These are phyloP conservation scores for Thecocarcelia acutangulata DNA, from an alignment of 2,888 invertebrate genomes.

Conservation along the genomic window DNA sequence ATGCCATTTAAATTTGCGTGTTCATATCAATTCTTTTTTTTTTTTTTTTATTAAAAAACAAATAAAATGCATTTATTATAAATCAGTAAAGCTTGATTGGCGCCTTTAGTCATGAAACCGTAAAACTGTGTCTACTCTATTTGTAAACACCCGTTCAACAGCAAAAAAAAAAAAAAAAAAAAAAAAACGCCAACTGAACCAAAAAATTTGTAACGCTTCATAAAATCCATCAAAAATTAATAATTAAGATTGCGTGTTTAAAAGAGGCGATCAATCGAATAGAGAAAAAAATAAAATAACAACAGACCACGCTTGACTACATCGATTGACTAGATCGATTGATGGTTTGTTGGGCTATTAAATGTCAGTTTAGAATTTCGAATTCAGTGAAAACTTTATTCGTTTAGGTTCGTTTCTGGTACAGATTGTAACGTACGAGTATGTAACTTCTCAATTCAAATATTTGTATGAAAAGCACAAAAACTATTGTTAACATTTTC, in stretches of 20 bases:
- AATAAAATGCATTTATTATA: conserved; percentile 16
- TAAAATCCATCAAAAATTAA: conserved; percentile 66
- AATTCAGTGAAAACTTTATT: conserved; percentile 25
- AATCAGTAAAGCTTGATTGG: conserved; percentile 63
- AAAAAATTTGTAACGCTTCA: conserved; percentile 65
- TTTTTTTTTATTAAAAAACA: too few species aligned
- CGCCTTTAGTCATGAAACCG: conserved; percentile 62
- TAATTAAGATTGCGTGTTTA: conserved; percentile 66
- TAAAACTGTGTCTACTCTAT: conserved; percentile 45
- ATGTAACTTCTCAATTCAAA: too few species aligned
- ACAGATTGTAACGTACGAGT: too few species aligned
- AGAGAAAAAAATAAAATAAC: conserved; percentile 25
- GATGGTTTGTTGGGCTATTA: conserved; percentile 43
- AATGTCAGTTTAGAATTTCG: conserved; percentile 45
- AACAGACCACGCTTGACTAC: conserved; percentile 55
- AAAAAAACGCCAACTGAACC: background rate
- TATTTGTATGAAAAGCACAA: too few species aligned
- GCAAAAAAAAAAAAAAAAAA: background rate
- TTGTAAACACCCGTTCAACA: conserved; percentile 32
- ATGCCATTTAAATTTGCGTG: conserved; percentile 48
- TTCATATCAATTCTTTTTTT: conserved; percentile 46
- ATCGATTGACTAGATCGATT: conserved; percentile 68
- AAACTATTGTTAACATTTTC: background rate
- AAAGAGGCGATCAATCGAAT: conserved; percentile 59
- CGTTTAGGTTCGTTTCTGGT: conserved; percentile 20